phyloP scores from a whole-genome alignment of 2,113 vertebrate genomes.

The Talpa occidentalis region DNA sequence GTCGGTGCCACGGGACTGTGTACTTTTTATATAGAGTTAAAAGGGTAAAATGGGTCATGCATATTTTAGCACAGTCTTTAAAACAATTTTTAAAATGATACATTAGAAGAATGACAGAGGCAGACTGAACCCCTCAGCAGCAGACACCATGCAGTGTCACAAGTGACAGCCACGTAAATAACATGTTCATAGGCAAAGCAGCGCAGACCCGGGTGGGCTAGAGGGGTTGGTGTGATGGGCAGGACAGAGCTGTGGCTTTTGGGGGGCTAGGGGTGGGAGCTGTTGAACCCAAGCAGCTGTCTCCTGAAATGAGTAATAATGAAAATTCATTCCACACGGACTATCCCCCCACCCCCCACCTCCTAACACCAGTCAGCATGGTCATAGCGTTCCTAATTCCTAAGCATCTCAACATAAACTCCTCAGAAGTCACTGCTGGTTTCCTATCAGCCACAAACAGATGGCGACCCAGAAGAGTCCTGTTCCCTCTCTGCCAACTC shows the following conservation, averaged over 20 bases:
- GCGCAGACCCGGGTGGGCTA: not conserved
- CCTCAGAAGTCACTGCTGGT: conserved; percentile 53
- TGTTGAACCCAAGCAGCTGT: not conserved
- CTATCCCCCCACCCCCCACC: not conserved
- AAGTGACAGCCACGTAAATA: not conserved
- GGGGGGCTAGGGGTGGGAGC: too few species aligned
- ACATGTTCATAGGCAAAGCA: not conserved
- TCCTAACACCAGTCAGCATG: conserved; percentile 39
- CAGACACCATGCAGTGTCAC: not conserved
- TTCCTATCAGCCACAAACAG: conserved; percentile 65
- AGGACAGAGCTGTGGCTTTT: not conserved
- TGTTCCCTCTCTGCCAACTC: conserved; percentile 68
- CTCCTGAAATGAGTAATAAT: not conserved
- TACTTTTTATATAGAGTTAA: too few species aligned
- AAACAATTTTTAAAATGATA: not conserved
- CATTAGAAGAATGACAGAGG: not conserved
- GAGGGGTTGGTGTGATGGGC: not conserved
- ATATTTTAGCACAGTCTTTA: not conserved
- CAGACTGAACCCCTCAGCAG: not conserved
- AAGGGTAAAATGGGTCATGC: too few species aligned
- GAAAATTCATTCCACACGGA: not conserved
- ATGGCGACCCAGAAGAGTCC: conserved; percentile 72
- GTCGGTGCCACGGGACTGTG: not conserved
- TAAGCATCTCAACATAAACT: conserved; percentile 59
- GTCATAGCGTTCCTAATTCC: conserved; percentile 56